A percentile compares a stretch with the other conserved stretches of the same genome.
phyloP scores from a whole-genome alignment of 2,888 invertebrate genomes.

The Psylliodes chrysocephalus region DNA sequence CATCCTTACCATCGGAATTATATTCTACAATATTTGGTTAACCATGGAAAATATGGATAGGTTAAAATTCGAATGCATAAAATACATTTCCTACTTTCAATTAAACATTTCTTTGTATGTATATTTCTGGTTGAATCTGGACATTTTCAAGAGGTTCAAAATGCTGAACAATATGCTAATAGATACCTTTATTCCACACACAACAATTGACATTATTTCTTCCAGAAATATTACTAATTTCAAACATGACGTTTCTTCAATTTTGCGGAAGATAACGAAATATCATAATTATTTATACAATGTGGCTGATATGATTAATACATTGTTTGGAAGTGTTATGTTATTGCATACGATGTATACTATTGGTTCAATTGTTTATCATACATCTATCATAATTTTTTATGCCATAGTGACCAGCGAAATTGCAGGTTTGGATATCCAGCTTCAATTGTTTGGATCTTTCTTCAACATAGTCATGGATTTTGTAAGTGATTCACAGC shows the following conservation, averaged over 20 bases:
- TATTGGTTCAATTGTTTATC: conserved; percentile 15
- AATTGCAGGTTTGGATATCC: background rate
- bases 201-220: no score
- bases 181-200: no score
- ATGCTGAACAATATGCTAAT: conserved; percentile 12
- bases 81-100: conserved; percentile 10
- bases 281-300: conserved; percentile 20
- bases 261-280: conserved; percentile 1
- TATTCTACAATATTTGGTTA: conserved; percentile 12
- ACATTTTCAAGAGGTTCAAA: conserved; percentile 17
- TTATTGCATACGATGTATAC: conserved; percentile 9
- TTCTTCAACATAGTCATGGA: conserved; percentile 1
- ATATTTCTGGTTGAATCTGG: conserved; percentile 20
- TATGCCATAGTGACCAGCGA: background rate
- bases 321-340: conserved; percentile 16
- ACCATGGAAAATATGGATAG: background rate
- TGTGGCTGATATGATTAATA: conserved; percentile 9
- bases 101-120: background rate
- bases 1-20: background rate
- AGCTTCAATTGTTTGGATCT: conserved; percentile 2
- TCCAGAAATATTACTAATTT: background rate
- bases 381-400: conserved; percentile 3
- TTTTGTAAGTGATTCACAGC: conserved; percentile 19
- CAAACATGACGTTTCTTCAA: background rate
- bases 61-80: conserved; percentile 3